Percentiles rank a stretch among this genome's conserved stretches.
phyloP scores from a whole-genome alignment of 2,888 invertebrate species.

The Drosophila phalerata region DNA sequence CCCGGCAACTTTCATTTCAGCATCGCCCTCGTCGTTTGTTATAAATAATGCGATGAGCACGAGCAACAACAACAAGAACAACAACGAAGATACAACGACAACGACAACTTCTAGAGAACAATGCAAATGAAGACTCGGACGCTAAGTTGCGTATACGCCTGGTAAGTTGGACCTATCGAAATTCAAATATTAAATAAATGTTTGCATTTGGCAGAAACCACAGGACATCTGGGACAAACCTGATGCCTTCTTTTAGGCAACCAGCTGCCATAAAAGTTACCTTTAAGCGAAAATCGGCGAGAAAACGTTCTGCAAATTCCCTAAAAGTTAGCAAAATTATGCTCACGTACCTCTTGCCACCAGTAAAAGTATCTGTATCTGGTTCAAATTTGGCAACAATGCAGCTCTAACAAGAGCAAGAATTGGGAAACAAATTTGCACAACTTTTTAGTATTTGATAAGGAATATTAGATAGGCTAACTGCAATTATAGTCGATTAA shows the following conservation, averaged over 20 bases:
- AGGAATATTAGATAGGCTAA: constrained; percentile 59
- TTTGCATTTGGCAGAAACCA: constrained; percentile 13
- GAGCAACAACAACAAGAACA: constrained; percentile 17
- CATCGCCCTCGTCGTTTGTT: constrained; percentile 36
- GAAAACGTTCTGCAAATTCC: constrained; percentile 56
- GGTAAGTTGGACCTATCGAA: constrained; percentile 23
- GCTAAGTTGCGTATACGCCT: constrained; percentile 41
- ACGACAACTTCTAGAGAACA: constrained; percentile 20
- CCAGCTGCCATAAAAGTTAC: constrained; percentile 23
- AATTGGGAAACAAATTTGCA: constrained; percentile 60
- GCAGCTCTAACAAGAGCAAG: too few species aligned
- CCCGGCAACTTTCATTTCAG: constrained; percentile 48
- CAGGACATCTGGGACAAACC: constrained; percentile 11
- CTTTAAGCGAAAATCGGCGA: not conserved
- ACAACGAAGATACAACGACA: not conserved
- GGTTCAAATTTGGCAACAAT: constrained; percentile 12
- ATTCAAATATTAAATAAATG: constrained; percentile 37
- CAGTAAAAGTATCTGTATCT: constrained; percentile 9
- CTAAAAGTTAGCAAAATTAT: constrained; percentile 43
- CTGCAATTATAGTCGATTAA: too few species aligned
- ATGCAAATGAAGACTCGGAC: constrained; percentile 47
- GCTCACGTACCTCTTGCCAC: constrained; percentile 25
- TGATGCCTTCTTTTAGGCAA: not conserved
- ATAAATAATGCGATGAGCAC: constrained; percentile 59
- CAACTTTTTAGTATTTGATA: constrained; percentile 72